Percentiles rank a stretch among this genome's conserved stretches.
Evolutionary conservation across 2,797 vertebrate species (phyloP).

Genomic region (Cercopithecus petaurista): DNA sequence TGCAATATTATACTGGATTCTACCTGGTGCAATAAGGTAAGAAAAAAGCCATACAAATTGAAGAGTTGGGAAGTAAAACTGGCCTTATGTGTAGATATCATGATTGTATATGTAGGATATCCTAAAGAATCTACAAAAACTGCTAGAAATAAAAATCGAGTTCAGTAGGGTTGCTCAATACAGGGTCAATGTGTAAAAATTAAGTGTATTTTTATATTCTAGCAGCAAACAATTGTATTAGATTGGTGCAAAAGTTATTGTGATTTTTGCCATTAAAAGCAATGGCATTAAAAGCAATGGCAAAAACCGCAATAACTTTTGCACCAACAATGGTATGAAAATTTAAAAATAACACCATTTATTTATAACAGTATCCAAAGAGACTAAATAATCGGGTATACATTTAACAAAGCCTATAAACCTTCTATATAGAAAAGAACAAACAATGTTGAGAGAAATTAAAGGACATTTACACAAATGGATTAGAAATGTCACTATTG

Average conservation of each 20-base stretch:
- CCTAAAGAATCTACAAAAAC: neutral
- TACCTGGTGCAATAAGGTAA: neutral
- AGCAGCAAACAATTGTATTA: neutral
- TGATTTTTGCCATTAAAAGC: too few relatives aligned
- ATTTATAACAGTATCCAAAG: neutral
- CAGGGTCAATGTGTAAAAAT: neutral
- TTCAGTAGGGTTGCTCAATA: neutral
- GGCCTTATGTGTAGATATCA: neutral
- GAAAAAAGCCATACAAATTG: neutral
- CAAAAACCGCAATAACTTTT: too few relatives aligned
- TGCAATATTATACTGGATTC: neutral
- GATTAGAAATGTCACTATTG: neutral
- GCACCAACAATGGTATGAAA: too few relatives aligned
- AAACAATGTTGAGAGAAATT: neutral
- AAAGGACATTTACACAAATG: neutral
- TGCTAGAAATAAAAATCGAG: neutral
- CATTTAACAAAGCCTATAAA: neutral
- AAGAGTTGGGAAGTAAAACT: neutral
- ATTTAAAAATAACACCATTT: neutral
- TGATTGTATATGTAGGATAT: neutral
- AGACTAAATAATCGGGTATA: neutral
- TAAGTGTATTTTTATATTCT: neutral
- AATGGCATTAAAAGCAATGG: too few relatives aligned
- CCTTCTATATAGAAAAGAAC: neutral
- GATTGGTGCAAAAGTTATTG: neutral